Evolutionary conservation across 2,113 vertebrate species (phyloP), one percentile per base, ranked within the genome.

Genomic region (Thunnus thynnus): DNA sequence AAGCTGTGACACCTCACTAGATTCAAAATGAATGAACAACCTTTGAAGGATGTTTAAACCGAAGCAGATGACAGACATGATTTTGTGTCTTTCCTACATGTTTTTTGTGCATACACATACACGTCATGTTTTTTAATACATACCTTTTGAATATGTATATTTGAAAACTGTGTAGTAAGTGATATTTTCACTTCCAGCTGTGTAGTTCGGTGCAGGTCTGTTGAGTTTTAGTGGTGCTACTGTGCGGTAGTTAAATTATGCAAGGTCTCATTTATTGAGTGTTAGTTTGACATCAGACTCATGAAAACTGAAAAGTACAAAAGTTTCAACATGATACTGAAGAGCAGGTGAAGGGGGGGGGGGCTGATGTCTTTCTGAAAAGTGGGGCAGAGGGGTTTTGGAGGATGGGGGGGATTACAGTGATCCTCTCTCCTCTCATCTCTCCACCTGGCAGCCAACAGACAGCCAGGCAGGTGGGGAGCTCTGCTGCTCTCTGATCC

Each of bases 401-500:
- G 76, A 67, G 70, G 76, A 66, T 4, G 71, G 66, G 56, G 77
- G 76, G 79, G 78, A 89, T 91, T 87, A 89, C 69, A 72, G 76
- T 76, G 75, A 88, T 90, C 83, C 68, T 63, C 76, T 62, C 72
- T 64, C 84, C 70, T 76, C 62, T 83, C 71, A 71, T 80, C 77
- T 76, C 56, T 44, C 51, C 84, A 72, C 25, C 69, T 61, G 78
- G 84, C 85, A 84, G 76, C 4, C 62, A 82, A 82, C 78, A 85
- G 83, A 72, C 78, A 89, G 79, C 64, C 68, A 82, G 69, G 80
- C 80, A 83, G 85, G 88, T 60, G 50, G 82, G 82, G 68, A 73
- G 78, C 78, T 82, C 70, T 65, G 77, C 85, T 80, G 82, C 78
- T 76, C 86, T 86, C 85, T 92, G 90, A 90, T 92, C 85, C 87